Evolutionary conservation across 2,113 vertebrate species (phyloP).

Genomic region (Lepus americanus): DNA sequence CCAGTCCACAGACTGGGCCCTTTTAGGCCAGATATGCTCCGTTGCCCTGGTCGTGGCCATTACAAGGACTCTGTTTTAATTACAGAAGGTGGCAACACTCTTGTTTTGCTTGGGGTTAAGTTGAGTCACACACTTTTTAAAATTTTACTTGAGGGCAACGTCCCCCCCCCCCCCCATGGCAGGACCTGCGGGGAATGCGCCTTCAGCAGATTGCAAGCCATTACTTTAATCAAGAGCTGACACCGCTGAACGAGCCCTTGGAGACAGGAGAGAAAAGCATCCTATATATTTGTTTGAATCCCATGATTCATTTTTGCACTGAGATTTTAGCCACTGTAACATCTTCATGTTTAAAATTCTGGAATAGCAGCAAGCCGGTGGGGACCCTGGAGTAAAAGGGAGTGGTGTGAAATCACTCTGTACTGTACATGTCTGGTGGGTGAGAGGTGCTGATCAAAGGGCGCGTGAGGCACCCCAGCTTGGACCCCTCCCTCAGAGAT

Average conservation of each 20-base stretch:
- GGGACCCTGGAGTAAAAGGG: neutral
- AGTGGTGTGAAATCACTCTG: neutral
- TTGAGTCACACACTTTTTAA: neutral
- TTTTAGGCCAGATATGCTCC: too few relatives aligned
- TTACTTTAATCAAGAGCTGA: neutral
- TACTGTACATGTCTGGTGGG: rapidly evolving
- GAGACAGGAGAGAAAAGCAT: conserved; percentile 24
- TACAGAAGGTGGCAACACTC: neutral
- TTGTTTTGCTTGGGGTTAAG: neutral
- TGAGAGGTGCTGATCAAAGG: neutral
- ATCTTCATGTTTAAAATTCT: conserved; percentile 8
- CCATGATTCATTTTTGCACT: neutral
- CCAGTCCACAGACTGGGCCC: too few relatives aligned
- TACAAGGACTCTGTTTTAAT: neutral
- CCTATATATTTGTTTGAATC: neutral
- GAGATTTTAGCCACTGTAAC: neutral
- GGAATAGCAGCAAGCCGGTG: neutral
- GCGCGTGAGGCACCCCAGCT: neutral
- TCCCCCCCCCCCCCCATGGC: neutral
- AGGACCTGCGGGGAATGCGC: neutral
- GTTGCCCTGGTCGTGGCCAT: neutral
- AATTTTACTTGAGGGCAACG: neutral
- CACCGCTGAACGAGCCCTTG: neutral
- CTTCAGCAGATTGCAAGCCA: neutral
- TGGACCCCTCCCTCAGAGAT: neutral